Percentiles rank a stretch among this genome's conserved stretches.
phyloP scores from a whole-genome alignment of 2,888 invertebrate species.

The Eledona agricola region DNA sequence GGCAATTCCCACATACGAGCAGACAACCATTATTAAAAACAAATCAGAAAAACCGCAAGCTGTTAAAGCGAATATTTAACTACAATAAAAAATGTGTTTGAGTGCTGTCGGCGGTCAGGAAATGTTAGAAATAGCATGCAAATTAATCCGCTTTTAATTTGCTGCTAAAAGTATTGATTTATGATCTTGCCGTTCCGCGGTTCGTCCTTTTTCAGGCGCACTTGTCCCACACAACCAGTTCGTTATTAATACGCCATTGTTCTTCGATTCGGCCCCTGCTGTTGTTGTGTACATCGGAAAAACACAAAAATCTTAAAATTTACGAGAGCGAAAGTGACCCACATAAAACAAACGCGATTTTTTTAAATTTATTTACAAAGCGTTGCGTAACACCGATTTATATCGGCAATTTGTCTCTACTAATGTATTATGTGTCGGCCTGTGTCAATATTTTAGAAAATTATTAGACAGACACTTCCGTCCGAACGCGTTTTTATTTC shows the following conservation, averaged over 20 bases:
- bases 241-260: constrained; percentile 19
- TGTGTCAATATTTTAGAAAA: constrained; percentile 4
- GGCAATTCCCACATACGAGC: too few species aligned
- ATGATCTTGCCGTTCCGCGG: neutral
- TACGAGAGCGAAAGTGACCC: constrained; percentile 17
- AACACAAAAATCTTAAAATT: constrained; percentile 14
- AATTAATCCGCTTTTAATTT: too few species aligned
- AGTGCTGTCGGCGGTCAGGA: too few species aligned
- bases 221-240: constrained; percentile 7
- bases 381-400: constrained; percentile 7
- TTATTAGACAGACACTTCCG: constrained; percentile 7
- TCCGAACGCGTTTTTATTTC: constrained; percentile 3
- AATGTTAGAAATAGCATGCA: too few species aligned
- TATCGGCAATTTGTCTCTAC: too few species aligned
- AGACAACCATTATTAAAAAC: too few species aligned
- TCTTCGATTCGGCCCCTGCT: constrained; percentile 7
- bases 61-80: too few species aligned
- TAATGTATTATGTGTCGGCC: too few species aligned
- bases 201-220: neutral
- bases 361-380: constrained; percentile 10
- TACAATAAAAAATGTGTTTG: too few species aligned
- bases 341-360: constrained; percentile 18
- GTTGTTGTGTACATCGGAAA: constrained; percentile 13
- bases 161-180: too few species aligned
- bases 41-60: too few species aligned